Evolutionary conservation across 2,888 invertebrate species (phyloP).

Genomic region (Villa cingulata): DNA sequence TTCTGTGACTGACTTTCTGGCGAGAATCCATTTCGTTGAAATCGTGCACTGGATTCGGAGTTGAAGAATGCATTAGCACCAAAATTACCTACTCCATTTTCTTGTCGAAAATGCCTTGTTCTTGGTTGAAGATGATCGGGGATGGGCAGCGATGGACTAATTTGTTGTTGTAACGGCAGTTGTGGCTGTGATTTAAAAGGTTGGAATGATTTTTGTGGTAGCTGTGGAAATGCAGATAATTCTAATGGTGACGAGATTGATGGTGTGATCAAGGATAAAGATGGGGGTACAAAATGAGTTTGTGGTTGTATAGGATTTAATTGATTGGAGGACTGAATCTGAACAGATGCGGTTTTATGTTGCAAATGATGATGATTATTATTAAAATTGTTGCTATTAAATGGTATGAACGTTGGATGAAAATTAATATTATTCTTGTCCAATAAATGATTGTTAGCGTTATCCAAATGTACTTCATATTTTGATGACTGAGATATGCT

Average conservation of each 20-base stretch:
- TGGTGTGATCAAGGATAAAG: constrained; percentile 7
- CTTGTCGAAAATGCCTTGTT: constrained; percentile 41
- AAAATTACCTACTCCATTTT: constrained; percentile 47
- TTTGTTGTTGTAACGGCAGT: constrained; percentile 19
- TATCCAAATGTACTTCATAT: constrained; percentile 19
- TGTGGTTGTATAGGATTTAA: constrained; percentile 24
- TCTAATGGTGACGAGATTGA: constrained; percentile 16
- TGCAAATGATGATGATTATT: constrained; percentile 13
- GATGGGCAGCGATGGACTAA: constrained; percentile 19
- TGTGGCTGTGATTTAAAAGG: constrained; percentile 20
- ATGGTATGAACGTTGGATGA: constrained; percentile 18
- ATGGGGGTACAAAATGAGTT: constrained; percentile 13
- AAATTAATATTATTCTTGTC: constrained; percentile 42
- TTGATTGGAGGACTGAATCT: constrained; percentile 30
- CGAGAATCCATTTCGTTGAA: neutral
- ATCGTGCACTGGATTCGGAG: neutral
- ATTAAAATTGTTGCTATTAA: constrained; percentile 11
- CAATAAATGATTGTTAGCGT: constrained; percentile 44
- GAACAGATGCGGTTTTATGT: constrained; percentile 16
- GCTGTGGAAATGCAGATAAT: constrained; percentile 22
- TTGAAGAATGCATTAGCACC: constrained; percentile 39
- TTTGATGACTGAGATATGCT: constrained; percentile 23
- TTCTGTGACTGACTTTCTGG: constrained; percentile 44
- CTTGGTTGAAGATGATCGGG: constrained; percentile 27
- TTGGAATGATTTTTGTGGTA: constrained; percentile 25